phyloP scores from a whole-genome alignment of 2,113 vertebrate genomes.

The Zosterops hypoxanthus region DNA sequence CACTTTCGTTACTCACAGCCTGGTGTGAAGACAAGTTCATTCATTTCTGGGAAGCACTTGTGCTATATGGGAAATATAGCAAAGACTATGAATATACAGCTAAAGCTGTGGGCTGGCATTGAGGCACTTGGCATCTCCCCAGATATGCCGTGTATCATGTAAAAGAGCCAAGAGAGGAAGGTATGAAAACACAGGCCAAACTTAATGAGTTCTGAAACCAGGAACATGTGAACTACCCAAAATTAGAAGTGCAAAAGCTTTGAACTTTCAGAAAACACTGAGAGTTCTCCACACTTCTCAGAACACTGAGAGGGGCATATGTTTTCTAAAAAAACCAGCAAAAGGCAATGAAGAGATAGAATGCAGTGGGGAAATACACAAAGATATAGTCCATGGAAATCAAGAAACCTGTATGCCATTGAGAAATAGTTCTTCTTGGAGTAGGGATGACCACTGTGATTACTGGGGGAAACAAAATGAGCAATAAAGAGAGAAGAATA shows the following conservation, averaged over 20 bases:
- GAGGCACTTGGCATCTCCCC: not conserved
- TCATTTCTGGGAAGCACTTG: not conserved
- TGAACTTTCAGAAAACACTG: not conserved
- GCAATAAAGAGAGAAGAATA: not conserved
- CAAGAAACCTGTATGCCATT: not conserved
- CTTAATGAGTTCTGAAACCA: not conserved
- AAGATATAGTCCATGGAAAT: not conserved
- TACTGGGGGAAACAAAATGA: not conserved
- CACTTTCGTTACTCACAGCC: not conserved
- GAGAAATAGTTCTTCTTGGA: not conserved
- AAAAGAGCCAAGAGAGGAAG: not conserved
- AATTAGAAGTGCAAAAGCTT: not conserved
- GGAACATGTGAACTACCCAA: not conserved
- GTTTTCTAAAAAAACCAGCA: not conserved
- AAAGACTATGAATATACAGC: not conserved
- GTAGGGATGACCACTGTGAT: not conserved
- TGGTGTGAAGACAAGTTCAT: not conserved
- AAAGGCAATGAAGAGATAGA: not conserved
- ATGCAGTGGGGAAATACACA: not conserved
- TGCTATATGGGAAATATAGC: not conserved
- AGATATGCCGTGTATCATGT: not conserved
- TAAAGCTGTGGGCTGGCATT: not conserved
- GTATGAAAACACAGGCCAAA: not conserved
- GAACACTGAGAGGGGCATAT: not conserved
- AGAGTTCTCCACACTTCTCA: not conserved